Conservation (phyloP, 2,113 vertebrate genomes). For the Orthonyx spaldingii region DNA sequence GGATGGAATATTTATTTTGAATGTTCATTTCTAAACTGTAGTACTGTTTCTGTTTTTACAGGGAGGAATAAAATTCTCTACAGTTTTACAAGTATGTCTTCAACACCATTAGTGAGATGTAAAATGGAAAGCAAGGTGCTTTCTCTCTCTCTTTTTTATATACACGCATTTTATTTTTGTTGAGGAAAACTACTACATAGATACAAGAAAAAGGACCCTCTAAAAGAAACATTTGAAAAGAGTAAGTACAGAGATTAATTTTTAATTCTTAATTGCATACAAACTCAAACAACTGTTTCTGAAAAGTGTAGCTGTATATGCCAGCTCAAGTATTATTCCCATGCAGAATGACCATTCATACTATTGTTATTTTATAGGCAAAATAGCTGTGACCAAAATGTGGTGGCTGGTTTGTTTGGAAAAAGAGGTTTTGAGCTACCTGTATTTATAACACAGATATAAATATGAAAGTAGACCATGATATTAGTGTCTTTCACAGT, state of each 20-base stretch:
- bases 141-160: neutral
- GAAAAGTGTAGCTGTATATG: neutral
- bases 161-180: neutral
- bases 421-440: neutral
- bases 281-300: neutral
- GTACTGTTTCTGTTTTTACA: neutral
- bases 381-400: neutral
- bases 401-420: neutral
- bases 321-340: neutral
- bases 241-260: neutral
- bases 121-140: neutral
- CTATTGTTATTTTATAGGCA: neutral
- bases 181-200: neutral
- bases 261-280: neutral
- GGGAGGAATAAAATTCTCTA: neutral
- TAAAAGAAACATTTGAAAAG: neutral
- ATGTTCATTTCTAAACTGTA: neutral
- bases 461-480: neutral
- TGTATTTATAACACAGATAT: neutral
- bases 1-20: neutral
- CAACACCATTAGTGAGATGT: neutral
- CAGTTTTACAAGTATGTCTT: neutral
- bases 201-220: neutral
- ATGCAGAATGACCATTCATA: neutral
- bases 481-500: neutral